phyloP scores from a whole-genome alignment of 2,888 invertebrate genomes.

The Arrhopalites spinosus region DNA sequence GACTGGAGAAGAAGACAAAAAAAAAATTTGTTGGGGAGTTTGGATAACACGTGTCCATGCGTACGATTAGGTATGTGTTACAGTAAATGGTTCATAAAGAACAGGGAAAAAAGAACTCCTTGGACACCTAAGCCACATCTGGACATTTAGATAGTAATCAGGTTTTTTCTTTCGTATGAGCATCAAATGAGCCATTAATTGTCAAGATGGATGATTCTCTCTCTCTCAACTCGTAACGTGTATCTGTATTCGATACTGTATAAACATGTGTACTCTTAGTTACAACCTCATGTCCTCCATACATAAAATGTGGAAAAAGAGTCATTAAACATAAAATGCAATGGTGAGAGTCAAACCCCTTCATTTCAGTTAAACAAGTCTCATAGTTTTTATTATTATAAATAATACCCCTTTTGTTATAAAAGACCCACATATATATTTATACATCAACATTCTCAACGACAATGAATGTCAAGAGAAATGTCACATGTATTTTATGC shows the following conservation, averaged over 20 bases:
- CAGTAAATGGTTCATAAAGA: slow-evolving; percentile 27
- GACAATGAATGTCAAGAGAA: neutral
- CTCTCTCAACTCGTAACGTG: too few species aligned
- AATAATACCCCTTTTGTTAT: too few species aligned
- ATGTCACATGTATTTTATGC: slow-evolving; percentile 27
- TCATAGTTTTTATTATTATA: too few species aligned
- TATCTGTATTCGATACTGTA: neutral
- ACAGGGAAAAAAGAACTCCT: slow-evolving; percentile 27
- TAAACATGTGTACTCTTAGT: slow-evolving; percentile 1
- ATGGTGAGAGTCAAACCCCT: neutral
- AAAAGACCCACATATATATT: neutral
- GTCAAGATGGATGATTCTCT: slow-evolving; percentile 28
- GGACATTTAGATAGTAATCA: slow-evolving; percentile 35
- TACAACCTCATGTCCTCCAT: neutral
- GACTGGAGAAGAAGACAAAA: slow-evolving; percentile 17
- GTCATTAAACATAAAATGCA: slow-evolving; percentile 23
- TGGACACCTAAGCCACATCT: slow-evolving; percentile 26
- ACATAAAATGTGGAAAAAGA: slow-evolving; percentile 18
- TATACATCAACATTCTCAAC: too few species aligned
- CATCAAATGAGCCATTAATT: slow-evolving; percentile 39
- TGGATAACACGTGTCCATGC: neutral
- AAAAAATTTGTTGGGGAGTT: slow-evolving; percentile 14
- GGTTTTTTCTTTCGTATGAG: slow-evolving; percentile 31
- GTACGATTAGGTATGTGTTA: slow-evolving; percentile 28
- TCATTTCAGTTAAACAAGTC: too few species aligned